Evolutionary conservation across 2,888 invertebrate genomes (phyloP).

Genomic region (Hipparchia sbordonii): DNA sequence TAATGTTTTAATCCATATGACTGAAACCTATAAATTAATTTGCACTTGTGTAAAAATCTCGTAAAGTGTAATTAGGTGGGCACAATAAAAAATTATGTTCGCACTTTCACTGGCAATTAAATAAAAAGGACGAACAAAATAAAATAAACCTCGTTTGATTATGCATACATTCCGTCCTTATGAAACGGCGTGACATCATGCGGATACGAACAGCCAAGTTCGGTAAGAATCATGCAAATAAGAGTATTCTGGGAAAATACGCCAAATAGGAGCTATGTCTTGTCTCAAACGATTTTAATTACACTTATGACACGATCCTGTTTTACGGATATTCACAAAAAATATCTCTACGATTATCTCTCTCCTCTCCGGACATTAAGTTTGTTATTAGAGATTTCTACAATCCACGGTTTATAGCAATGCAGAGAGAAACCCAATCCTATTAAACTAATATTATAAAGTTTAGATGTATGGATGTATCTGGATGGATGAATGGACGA

Average conservation of each 20-base stretch:
- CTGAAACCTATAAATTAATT: background rate
- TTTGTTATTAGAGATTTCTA: no score
- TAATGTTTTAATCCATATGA: no score
- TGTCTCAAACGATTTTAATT: slow-evolving; percentile 3
- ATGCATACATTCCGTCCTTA: slow-evolving; percentile 17
- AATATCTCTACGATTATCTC: background rate
- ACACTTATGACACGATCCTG: background rate
- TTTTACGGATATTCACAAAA: background rate
- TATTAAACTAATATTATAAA: no score
- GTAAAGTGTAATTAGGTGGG: background rate
- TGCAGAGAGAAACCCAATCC: no score
- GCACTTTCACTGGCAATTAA: background rate
- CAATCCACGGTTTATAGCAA: no score
- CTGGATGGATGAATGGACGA: no score
- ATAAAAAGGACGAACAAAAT: background rate
- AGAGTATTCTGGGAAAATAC: slow-evolving; percentile 8
- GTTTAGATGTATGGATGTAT: no score
- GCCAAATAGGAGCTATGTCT: slow-evolving; percentile 1
- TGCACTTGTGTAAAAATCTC: background rate
- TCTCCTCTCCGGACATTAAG: no score
- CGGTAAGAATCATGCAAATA: slow-evolving; percentile 18
- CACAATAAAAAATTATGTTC: background rate
- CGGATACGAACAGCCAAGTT: slow-evolving; percentile 5
- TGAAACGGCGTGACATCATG: slow-evolving; percentile 19
- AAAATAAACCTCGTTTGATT: slow-evolving; percentile 7